Conservation (phyloP, 1,140 invertebrate species). For the Aphelinus certus region DNA sequence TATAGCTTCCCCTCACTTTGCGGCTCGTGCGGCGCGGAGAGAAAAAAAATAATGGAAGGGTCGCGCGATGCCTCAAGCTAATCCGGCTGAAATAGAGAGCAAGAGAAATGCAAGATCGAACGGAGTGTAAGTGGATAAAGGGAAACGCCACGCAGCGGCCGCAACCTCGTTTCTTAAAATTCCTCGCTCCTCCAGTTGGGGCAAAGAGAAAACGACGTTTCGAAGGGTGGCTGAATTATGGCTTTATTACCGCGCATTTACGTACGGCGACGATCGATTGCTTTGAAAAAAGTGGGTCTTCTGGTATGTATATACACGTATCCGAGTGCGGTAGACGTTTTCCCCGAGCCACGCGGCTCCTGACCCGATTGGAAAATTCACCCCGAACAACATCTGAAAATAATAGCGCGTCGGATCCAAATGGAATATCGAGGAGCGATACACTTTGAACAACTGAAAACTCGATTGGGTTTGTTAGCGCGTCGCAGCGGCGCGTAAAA, state of each 20-base stretch:
- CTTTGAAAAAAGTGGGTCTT: too few species aligned
- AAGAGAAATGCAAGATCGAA: constrained; percentile 1
- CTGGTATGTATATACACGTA: too few species aligned
- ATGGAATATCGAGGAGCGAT: too few species aligned
- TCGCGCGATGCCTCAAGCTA: constrained; percentile 16
- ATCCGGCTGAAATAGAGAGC: background rate
- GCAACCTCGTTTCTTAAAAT: background rate
- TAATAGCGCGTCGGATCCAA: too few species aligned
- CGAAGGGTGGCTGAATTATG: background rate
- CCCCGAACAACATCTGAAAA: too few species aligned
- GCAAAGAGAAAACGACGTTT: background rate
- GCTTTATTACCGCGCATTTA: background rate
- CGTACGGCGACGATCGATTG: too few species aligned
- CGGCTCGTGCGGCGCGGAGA: constrained; percentile 9
- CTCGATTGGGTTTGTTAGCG: too few species aligned
- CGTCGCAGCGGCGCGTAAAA: too few species aligned
- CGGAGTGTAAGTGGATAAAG: constrained; percentile 8
- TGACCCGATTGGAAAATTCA: too few species aligned
- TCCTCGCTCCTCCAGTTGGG: background rate
- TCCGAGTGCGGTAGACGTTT: too few species aligned
- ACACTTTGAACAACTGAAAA: too few species aligned
- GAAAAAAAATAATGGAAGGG: background rate
- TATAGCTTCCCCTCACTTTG: constrained; percentile 8
- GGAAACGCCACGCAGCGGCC: background rate
- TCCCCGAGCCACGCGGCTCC: too few species aligned